Base-by-base conservation (phyloP, 1,140 invertebrate genomes). In the Seison nebaliae region DNA sequence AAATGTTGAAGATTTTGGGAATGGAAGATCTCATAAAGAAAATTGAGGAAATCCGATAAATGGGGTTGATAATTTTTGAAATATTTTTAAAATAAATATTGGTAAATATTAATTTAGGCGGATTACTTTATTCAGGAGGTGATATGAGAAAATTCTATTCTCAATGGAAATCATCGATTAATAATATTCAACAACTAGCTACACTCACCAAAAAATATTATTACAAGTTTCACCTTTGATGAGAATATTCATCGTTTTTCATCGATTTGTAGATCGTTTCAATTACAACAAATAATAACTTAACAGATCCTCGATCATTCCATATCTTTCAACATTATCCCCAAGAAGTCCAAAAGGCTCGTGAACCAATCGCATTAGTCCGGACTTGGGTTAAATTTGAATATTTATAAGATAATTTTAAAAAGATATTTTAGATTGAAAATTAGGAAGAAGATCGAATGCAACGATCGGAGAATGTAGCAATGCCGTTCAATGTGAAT, bases 321-420 rank as follows among this genome's bases (percentile, higher is more conserved):
- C 49, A 46, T 30, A 51, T 48, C 35, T 35, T 52, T 15, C 33
- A 48, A 4, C 19, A 43, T 16, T 54, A 49, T 39, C 30, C 52
- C n/a, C 42, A 43, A 16, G 23, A 50, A 8, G 45, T 44, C 9
- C 7, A 21, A 6, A 11, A 23, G 3, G 35, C 46, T 5, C 35
- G 37, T 14, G n/a, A 45, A 30, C 44, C 51, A 36, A 33, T 51
- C 6, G 49, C 48, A 12, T 33, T 54, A 24, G 46, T 51, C 4
- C 36, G 47, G 11, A 54, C 52, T 19, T 54, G 52, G 52, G n/a
- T n/a, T n/a, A n/a, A n/a, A n/a, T n/a, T n/a, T n/a, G n/a, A 49
- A 51, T 43, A 41, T 4, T 11, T 11, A 14, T 36, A 19, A 12
- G 9, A 11, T 3, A 16, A 28, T 36, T 18, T 7, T 24, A 9